phyloP scores from a whole-genome alignment of 2,113 vertebrate species.

The Vulpes ferrilata region DNA sequence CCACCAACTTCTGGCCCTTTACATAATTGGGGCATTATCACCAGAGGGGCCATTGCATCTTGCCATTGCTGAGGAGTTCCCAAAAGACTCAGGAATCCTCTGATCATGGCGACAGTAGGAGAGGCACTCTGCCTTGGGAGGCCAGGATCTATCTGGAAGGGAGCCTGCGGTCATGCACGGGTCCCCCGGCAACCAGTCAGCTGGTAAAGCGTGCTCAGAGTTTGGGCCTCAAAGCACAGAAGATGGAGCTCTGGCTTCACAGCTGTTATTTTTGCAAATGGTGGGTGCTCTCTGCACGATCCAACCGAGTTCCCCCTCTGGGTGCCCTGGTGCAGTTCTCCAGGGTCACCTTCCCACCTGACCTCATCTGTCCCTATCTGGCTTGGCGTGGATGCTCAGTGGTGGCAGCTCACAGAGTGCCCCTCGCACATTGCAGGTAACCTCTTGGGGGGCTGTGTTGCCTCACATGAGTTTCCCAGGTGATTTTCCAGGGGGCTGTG shows the following conservation, averaged over 20 bases:
- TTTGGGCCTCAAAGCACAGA: neutral
- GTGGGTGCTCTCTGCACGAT: neutral
- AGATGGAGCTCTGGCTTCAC: neutral
- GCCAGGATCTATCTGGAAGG: neutral
- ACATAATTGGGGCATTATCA: conserved; percentile 57
- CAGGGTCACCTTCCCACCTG: accelerated
- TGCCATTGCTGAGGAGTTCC: conserved; percentile 50
- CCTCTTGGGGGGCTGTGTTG: neutral
- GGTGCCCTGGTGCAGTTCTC: neutral
- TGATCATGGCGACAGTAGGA: neutral
- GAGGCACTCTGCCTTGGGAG: conserved; percentile 4
- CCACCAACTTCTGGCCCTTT: conserved; percentile 44
- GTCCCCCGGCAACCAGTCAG: neutral
- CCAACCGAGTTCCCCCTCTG: accelerated
- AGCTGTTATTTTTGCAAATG: neutral
- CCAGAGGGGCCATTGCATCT: conserved; percentile 51
- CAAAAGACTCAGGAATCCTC: conserved; percentile 50
- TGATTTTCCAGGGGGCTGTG: accelerated
- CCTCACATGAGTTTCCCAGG: neutral
- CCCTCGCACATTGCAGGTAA: neutral
- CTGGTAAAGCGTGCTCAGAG: accelerated
- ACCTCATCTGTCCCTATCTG: neutral
- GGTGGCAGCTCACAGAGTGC: neutral
- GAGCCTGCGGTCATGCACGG: accelerated
- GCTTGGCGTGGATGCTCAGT: too few relatives aligned